Percentiles rank a stretch among this genome's conserved stretches.
These are phyloP conservation scores for roundworm (Caenorhabditis elegans) DNA, from an alignment of 1,140 invertebrate genomes.

Conservation along the genomic window DNA sequence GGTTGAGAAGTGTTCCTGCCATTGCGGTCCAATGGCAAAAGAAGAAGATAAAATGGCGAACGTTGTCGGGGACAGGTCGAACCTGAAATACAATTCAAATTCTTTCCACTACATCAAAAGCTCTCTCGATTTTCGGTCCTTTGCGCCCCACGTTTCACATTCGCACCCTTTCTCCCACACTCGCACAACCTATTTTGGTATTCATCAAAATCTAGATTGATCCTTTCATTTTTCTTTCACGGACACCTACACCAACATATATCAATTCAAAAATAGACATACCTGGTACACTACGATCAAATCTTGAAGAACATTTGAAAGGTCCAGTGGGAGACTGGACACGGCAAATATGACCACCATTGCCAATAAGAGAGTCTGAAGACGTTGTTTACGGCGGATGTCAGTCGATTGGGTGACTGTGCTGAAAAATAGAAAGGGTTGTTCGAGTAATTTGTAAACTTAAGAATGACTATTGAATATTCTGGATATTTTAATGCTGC, in stretches of 20 bases:
- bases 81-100: slow-evolving; percentile 20
- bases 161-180: neutral
- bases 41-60: slow-evolving; percentile 42
- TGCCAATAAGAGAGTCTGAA: slow-evolving; percentile 45
- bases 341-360: slow-evolving; percentile 52
- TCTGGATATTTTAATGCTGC: too few relatives aligned
- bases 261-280: neutral
- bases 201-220: neutral
- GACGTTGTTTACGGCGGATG: slow-evolving; percentile 45
- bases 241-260: too few relatives aligned
- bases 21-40: slow-evolving; percentile 48
- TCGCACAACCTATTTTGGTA: neutral
- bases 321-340: slow-evolving; percentile 46
- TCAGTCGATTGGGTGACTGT: slow-evolving; percentile 31
- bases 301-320: slow-evolving; percentile 52
- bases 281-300: slow-evolving; percentile 24
- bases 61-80: neutral
- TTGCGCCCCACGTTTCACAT: too few relatives aligned
- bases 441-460: too few relatives aligned
- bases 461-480: too few relatives aligned
- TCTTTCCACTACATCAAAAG: neutral
- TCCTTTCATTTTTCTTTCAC: neutral
- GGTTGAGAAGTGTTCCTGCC: slow-evolving; percentile 48
- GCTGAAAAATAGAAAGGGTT: neutral
- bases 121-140: too few relatives aligned